Evolutionary conservation across 2,113 vertebrate species (phyloP).

Genomic region (Amia ocellicauda): DNA sequence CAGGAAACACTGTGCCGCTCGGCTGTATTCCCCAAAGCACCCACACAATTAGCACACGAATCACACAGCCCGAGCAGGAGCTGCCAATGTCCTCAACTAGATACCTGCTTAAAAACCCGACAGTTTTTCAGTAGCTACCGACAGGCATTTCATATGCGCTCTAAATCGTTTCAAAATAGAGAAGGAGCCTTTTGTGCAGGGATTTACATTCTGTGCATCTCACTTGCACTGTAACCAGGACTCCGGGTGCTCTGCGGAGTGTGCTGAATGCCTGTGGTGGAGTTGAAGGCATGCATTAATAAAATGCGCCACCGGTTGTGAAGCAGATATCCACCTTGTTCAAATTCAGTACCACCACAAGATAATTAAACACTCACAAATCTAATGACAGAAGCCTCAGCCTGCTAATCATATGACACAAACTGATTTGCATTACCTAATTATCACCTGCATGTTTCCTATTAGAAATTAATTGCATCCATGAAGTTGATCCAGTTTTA

Average conservation of each 20-base stretch:
- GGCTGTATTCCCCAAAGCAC: constrained; percentile 39
- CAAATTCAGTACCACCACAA: constrained; percentile 2
- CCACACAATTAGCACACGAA: constrained; percentile 30
- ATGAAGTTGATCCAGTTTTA: neutral
- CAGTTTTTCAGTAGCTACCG: neutral
- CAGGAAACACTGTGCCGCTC: constrained; percentile 21
- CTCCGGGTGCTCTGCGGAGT: constrained; percentile 54
- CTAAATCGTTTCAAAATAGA: neutral
- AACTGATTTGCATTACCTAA: constrained; percentile 2
- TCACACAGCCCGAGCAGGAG: constrained; percentile 9
- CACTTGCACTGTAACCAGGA: constrained; percentile 25
- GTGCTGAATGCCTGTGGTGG: constrained; percentile 52
- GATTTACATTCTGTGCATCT: constrained; percentile 48
- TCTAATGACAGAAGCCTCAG: constrained; percentile 4
- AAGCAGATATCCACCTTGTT: constrained; percentile 8
- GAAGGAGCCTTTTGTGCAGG: constrained; percentile 39
- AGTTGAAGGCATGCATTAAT: constrained; percentile 46
- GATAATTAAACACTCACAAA: constrained; percentile 10
- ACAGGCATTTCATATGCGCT: neutral
- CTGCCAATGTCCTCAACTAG: constrained; percentile 7
- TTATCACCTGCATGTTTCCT: constrained; percentile 6
- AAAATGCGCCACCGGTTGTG: constrained; percentile 52
- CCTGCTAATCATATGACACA: constrained; percentile 2
- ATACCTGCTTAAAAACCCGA: neutral
- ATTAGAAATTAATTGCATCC: neutral